These are phyloP conservation scores for Laspeyria flexula DNA, from an alignment of 2,888 invertebrate species.

Conservation along the genomic window DNA sequence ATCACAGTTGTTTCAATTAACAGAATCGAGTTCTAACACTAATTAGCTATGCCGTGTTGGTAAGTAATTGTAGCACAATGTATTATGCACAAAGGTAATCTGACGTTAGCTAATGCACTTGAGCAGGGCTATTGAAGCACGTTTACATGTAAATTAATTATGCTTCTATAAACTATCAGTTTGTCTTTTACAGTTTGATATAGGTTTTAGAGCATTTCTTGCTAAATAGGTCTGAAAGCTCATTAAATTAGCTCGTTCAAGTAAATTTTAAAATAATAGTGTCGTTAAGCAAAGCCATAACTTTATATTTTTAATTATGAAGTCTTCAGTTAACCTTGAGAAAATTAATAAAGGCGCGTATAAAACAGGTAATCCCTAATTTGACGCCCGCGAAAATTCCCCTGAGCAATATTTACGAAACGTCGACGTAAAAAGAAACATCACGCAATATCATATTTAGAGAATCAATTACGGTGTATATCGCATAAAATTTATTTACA, in stretches of 20 bases:
- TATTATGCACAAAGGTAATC: slow-evolving; percentile 5
- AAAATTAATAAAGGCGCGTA: not conserved
- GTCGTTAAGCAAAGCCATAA: no score
- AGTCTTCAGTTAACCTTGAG: no score
- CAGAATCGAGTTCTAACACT: slow-evolving; percentile 5
- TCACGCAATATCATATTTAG: slow-evolving; percentile 71
- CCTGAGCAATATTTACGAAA: not conserved
- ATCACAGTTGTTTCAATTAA: no score
- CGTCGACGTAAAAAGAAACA: slow-evolving; percentile 35
- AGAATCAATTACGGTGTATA: slow-evolving; percentile 59
- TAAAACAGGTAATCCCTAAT: not conserved
- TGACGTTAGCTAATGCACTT: slow-evolving; percentile 8
- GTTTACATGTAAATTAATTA: not conserved
- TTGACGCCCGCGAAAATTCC: not conserved
- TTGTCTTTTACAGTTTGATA: no score
- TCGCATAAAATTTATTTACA: slow-evolving; percentile 19
- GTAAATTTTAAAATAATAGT: no score
- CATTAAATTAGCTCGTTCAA: no score
- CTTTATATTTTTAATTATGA: no score
- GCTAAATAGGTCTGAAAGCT: no score
- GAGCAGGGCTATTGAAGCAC: not conserved
- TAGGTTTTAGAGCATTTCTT: no score
- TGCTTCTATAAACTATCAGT: not conserved
- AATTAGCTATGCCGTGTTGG: slow-evolving; percentile 8
- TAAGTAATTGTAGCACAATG: slow-evolving; percentile 22